Base-by-base conservation (phyloP, 2,888 invertebrate species). In the Caenorhabditis auriculariae region DNA sequence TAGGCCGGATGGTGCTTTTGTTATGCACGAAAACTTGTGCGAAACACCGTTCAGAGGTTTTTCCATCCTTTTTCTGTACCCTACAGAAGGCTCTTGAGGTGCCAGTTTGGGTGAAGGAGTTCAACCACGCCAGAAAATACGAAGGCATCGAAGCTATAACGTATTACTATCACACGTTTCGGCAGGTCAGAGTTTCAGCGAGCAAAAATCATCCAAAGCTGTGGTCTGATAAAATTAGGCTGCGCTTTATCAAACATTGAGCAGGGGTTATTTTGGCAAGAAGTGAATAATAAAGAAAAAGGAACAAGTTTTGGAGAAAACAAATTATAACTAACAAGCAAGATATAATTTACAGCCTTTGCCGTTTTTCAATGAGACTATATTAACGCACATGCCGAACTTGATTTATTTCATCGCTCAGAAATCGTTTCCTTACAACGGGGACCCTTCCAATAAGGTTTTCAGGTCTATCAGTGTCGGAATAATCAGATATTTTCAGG, bases 101-200 rank as follows among this genome's bases (percentile, higher is more conserved):
- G 27, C 54, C 58, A 1, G 12, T 47, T 4, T 62, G 62, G 62
- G 41, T 62, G 3, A 62, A 54, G 35, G 53, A 61, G 24, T 66
- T 57, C 47, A 69, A 69, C 38, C 45, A 56, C 7, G 57, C 43
- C 6, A 58, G 55, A 23, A 51, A 52, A 19, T 64, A 69, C 28
- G 29, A 53, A 24, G 59, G 46, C 1, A 39, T 47, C 0, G 66
- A 66, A 37, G 28, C 38, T 3, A 62, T 69, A 5, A 45, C 50
- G 19, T 69, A 69, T 32, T 61, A 69, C 43, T 69, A 61, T 29
- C 64, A 69, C 38, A 56, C 54, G 1, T 65, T 56, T 32, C 23
- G 54, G 6, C 57, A 51, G 42, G 45, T 51, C 23, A 26, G 26
- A 23, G 17, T 50, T 43, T 23, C n/a, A n/a, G n/a, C 19, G n/a